Evolutionary conservation across 1,140 invertebrate species (phyloP).

Genomic region (Drosophila obscura): DNA sequence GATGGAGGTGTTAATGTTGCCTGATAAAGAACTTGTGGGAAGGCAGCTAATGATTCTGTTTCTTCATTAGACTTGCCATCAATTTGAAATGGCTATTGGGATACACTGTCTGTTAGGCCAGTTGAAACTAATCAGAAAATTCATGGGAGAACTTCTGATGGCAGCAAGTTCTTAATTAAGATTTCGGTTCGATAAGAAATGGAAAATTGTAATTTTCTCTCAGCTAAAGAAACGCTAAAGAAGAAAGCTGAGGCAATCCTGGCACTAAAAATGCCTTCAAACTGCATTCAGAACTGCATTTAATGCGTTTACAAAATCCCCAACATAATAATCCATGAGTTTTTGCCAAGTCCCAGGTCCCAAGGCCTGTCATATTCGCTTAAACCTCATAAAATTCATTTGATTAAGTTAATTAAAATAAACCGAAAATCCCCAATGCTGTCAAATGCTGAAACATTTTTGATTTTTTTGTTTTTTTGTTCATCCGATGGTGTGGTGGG

Average conservation of each 20-base stretch:
- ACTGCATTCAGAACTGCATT: not conserved
- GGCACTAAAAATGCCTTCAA: not conserved
- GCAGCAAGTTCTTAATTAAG: conserved; percentile 26
- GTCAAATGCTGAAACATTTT: conserved; percentile 48
- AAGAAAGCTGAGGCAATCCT: no score
- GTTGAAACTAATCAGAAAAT: conserved; percentile 60
- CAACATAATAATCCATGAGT: conserved; percentile 20
- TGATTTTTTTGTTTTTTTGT: conserved; percentile 3
- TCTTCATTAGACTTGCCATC: conserved; percentile 43
- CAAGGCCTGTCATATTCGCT: conserved; percentile 10
- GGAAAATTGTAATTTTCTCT: conserved; percentile 13
- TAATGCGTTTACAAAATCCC: conserved; percentile 3
- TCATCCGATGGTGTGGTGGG: conserved; percentile 1
- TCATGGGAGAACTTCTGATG: conserved; percentile 41
- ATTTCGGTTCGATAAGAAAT: conserved; percentile 29
- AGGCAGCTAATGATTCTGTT: conserved; percentile 56
- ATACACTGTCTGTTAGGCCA: conserved; percentile 4
- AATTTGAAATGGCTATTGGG: conserved; percentile 59
- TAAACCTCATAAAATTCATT: conserved; percentile 48
- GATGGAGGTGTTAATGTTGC: conserved; percentile 57
- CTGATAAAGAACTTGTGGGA: conserved; percentile 58
- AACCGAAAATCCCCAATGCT: conserved; percentile 57
- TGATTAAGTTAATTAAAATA: conserved; percentile 78
- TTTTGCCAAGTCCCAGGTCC: conserved; percentile 10
- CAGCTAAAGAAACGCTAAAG: not conserved